These are phyloP conservation scores for Conus ventricosus DNA, from an alignment of 1,140 invertebrate genomes.

Conservation along the genomic window DNA sequence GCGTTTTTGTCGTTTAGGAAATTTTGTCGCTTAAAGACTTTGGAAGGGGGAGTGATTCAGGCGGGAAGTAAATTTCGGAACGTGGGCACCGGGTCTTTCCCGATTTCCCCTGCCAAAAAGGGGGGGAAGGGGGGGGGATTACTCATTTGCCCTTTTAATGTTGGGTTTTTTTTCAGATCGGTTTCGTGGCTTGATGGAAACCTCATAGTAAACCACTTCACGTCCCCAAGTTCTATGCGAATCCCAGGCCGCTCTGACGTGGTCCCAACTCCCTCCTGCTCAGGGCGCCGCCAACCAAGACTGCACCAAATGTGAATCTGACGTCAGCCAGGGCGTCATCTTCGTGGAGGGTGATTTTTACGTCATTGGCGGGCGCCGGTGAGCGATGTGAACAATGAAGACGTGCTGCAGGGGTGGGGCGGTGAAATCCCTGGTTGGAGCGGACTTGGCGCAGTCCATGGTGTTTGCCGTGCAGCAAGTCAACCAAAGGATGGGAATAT, in stretches of 20 bases:
- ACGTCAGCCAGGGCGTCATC: conserved; percentile 24
- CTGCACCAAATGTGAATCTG: conserved; percentile 16
- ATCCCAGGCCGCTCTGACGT: background rate
- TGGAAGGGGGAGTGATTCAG: background rate
- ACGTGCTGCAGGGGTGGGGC: conserved; percentile 14
- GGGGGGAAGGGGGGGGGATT: too few relatives aligned
- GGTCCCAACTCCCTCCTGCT: conserved; percentile 10
- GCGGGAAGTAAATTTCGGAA: too few relatives aligned
- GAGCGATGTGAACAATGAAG: background rate
- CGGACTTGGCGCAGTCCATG: conserved; percentile 20
- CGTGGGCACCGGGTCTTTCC: too few relatives aligned
- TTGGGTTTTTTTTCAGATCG: conserved; percentile 13
- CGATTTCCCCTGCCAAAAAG: too few relatives aligned
- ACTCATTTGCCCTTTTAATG: too few relatives aligned
- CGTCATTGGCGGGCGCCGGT: background rate
- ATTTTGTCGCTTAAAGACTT: too few relatives aligned
- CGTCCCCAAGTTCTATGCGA: conserved; percentile 17
- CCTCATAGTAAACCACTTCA: background rate
- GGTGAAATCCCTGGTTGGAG: background rate
- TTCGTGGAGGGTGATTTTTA: conserved; percentile 34
- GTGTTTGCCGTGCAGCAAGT: conserved; percentile 23
- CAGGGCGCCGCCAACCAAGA: conserved; percentile 6
- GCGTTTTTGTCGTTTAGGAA: too few relatives aligned
- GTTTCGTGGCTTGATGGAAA: background rate
- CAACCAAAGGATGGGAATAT: conserved; percentile 9